Evolutionary conservation across 2,888 invertebrate species (phyloP), one percentile per base, ranked within the genome.

Genomic region (Spicauda simplicius): DNA sequence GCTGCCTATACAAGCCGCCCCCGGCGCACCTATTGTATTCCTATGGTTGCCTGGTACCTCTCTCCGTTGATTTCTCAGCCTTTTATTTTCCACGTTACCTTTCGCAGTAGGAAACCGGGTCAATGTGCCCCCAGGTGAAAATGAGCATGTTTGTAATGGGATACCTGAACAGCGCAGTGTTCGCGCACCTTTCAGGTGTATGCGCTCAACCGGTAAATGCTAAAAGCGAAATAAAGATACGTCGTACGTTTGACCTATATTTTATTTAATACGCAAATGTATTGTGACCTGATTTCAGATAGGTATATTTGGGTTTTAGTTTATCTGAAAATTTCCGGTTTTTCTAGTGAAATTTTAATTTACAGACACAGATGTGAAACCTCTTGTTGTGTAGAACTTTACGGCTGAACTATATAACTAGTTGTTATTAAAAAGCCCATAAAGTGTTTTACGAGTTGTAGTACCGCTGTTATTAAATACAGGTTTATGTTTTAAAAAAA

Each of bases 41-140:
- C 71, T 78, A 81, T 84, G 82, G 77, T 75, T 71, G 76, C 84
- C 83, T 81, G 74, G 85, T 86, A 79, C 79, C 75, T 76, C 70
- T 73, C 77, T 80, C 76, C 81, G 78, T 81, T 82, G 85, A 86
- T 85, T 85, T 82, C 75, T 78, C 81, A 75, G 79, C 73, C 78
- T 77, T 81, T 83, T 84, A 82, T 80, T 80, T 79, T 71, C 80
- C 74, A 75, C 74, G 76, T 79, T 81, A 80, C 80, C 62, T 25
- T 69, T 71, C 57, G 66, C 69, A 67, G 72, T 74, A 70, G 67
- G 75, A 80, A 87, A 83, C 74, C 79, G 75, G 87, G 86, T 85
- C 85, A 86, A 77, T 80, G 80, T 79, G 83, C 77, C 79, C 74
- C 76, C 69, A 73, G 72, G 75, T 73, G 75, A 77, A 79, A 82